A percentile compares a stretch with the other conserved stretches of the same genome.
phyloP scores from a whole-genome alignment of 2,797 vertebrate species.

The Pampus argenteus region DNA sequence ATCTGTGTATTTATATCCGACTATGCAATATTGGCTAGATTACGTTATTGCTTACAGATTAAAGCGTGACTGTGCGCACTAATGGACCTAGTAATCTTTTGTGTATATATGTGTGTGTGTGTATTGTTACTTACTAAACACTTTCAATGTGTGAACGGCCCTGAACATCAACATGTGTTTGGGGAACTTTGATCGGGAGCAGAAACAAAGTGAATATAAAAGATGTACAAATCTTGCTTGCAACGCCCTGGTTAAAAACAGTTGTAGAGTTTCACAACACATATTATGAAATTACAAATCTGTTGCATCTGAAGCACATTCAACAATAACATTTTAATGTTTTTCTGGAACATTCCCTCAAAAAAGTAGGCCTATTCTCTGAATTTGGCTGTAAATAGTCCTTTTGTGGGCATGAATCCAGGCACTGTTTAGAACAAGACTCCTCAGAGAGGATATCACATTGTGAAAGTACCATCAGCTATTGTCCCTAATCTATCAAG shows the following conservation, averaged over 20 bases:
- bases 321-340: slow-evolving; percentile 34
- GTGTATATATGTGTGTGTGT: slow-evolving; percentile 13
- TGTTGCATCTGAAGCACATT: slow-evolving; percentile 22
- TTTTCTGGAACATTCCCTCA: slow-evolving; percentile 42
- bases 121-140: too few species aligned
- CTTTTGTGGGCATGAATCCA: slow-evolving; percentile 11
- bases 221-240: background rate
- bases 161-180: background rate
- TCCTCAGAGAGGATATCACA: slow-evolving; percentile 22
- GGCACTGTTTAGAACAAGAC: slow-evolving; percentile 35
- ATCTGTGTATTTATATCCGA: slow-evolving; percentile 20
- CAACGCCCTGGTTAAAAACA: background rate
- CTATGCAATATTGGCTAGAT: background rate
- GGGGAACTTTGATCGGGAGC: background rate
- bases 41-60: slow-evolving; percentile 3
- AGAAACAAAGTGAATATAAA: slow-evolving; percentile 1
- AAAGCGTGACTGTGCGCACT: background rate
- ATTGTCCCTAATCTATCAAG: background rate
- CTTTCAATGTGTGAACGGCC: background rate
- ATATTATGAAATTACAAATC: slow-evolving; percentile 21
- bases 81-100: background rate
- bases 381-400: slow-evolving; percentile 38
- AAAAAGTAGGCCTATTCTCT: slow-evolving; percentile 59
- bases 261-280: slow-evolving; percentile 39
- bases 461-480: slow-evolving; percentile 47